Evolutionary conservation across 2,113 vertebrate genomes (phyloP).

Genomic region (Phrynosoma blainvillii): DNA sequence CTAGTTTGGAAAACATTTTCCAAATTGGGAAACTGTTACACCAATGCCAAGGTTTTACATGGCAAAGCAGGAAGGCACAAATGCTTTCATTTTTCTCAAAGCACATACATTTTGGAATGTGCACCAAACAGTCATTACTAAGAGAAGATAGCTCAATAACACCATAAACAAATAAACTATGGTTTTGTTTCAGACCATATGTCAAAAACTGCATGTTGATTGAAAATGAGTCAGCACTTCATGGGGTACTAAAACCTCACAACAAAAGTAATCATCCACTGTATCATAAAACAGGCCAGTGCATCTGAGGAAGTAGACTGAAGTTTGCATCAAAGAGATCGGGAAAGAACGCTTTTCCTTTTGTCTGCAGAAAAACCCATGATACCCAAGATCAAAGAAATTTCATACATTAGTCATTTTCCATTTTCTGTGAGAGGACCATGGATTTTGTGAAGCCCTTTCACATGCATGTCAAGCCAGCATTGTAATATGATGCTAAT

Average conservation of each 20-base stretch:
- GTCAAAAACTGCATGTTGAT: conserved; percentile 14
- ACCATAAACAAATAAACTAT: not conserved
- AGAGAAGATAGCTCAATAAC: not conserved
- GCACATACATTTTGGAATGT: not conserved
- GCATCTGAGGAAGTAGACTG: not conserved
- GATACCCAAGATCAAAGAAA: too few relatives aligned
- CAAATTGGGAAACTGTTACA: not conserved
- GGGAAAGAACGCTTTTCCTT: too few relatives aligned
- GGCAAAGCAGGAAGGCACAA: not conserved
- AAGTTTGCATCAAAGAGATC: too few relatives aligned
- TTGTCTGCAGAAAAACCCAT: too few relatives aligned
- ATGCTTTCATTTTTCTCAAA: conserved; percentile 6
- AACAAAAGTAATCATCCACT: not conserved
- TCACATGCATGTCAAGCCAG: too few relatives aligned
- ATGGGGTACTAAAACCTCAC: not conserved
- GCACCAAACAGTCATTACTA: not conserved
- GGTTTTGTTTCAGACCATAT: not conserved
- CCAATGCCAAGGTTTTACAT: not conserved
- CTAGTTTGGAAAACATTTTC: not conserved
- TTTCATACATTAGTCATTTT: too few relatives aligned
- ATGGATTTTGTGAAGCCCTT: too few relatives aligned
- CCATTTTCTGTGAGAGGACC: too few relatives aligned
- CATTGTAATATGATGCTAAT: too few relatives aligned
- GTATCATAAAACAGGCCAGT: conserved; percentile 11
- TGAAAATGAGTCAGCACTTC: conserved; percentile 15